Conservation (phyloP, 2,888 invertebrate genomes). For the Clostera curtula region DNA sequence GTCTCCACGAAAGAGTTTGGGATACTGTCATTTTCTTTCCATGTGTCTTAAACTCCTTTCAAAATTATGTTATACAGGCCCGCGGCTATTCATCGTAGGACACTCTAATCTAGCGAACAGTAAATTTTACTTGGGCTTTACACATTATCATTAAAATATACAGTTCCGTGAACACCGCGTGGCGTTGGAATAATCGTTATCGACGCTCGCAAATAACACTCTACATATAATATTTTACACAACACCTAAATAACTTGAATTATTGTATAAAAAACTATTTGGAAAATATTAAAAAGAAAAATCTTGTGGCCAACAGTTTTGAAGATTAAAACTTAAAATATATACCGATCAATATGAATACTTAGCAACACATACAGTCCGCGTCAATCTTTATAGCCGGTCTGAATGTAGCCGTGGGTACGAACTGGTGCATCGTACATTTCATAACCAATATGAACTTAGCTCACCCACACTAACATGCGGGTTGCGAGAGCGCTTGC, state of each 20-base stretch:
- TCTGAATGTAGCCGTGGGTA: too few relatives aligned
- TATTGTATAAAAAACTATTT: conserved; percentile 8
- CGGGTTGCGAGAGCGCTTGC: too few relatives aligned
- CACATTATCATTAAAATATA: conserved; percentile 20
- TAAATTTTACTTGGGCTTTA: conserved; percentile 17
- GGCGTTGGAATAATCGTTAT: conserved; percentile 19
- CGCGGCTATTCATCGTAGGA: conserved; percentile 12
- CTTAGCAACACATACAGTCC: too few relatives aligned
- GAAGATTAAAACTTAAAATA: conserved; percentile 23
- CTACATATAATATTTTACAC: conserved; percentile 13
- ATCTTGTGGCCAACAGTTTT: too few relatives aligned
- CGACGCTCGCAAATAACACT: conserved; percentile 12
- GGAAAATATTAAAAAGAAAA: conserved; percentile 9
- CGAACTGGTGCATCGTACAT: too few relatives aligned
- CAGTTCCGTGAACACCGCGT: conserved; percentile 18
- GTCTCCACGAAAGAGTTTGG: too few relatives aligned
- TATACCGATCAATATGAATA: conserved; percentile 22
- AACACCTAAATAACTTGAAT: conserved; percentile 18
- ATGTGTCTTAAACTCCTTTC: too few relatives aligned
- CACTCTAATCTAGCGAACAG: conserved; percentile 25
- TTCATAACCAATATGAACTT: too few relatives aligned
- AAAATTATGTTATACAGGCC: background rate
- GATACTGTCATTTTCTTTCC: too few relatives aligned
- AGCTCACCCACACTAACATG: too few relatives aligned
- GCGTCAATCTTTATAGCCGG: too few relatives aligned